These are phyloP conservation scores for Elgaria multicarinata DNA, from an alignment of 2,113 vertebrate genomes.

Conservation along the genomic window DNA sequence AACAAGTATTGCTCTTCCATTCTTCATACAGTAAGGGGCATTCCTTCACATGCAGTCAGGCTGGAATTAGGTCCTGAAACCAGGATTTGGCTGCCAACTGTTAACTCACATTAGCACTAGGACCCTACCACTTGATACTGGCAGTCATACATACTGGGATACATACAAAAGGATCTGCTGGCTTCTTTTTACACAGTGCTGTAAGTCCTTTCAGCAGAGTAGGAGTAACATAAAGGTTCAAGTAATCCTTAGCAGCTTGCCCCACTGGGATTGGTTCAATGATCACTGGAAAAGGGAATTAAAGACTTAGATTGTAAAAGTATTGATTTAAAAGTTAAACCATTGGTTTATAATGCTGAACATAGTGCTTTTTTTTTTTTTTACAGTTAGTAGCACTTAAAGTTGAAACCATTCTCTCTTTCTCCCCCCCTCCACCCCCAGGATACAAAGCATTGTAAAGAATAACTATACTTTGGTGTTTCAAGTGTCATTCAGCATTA, in stretches of 20 bases:
- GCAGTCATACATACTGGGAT: neutral
- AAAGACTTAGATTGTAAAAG: constrained; percentile 27
- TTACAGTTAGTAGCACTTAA: constrained; percentile 8
- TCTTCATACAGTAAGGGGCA: neutral
- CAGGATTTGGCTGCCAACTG: too few species aligned
- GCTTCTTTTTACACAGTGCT: constrained; percentile 91
- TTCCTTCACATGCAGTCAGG: neutral
- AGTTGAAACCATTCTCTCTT: neutral
- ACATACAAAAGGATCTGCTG: constrained; percentile 89
- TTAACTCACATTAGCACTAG: neutral
- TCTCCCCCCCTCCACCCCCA: too few species aligned
- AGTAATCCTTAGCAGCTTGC: constrained; percentile 85
- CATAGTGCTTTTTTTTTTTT: neutral
- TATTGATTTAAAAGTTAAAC: neutral
- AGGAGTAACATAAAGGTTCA: constrained; percentile 85
- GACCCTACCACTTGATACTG: neutral
- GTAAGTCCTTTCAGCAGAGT: constrained; percentile 89
- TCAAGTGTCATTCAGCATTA: neutral
- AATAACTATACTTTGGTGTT: neutral
- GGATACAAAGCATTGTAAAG: neutral
- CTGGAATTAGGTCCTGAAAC: neutral
- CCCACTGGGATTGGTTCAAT: constrained; percentile 83
- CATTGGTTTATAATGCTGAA: constrained; percentile 14
- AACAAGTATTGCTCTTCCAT: neutral
- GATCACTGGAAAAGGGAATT: constrained; percentile 76